Percentiles rank a stretch among this genome's conserved stretches.
phyloP scores from a whole-genome alignment of 2,888 invertebrate species.

The Dolichomitus sp. region DNA sequence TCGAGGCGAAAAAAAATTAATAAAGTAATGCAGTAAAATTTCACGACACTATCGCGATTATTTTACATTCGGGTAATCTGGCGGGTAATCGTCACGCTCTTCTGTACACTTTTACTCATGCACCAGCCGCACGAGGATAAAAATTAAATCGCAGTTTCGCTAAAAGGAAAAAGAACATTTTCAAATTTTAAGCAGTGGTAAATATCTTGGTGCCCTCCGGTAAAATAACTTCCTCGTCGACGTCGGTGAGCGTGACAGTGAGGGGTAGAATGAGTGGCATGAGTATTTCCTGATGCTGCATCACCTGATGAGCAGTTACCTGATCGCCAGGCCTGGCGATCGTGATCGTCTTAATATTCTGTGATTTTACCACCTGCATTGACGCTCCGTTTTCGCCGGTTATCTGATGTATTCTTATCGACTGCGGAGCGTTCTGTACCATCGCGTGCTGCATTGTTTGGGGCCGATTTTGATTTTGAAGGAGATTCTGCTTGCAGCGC shows the following conservation, averaged over 20 bases:
- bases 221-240: constrained; percentile 83
- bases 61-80: not conserved
- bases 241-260: constrained; percentile 83
- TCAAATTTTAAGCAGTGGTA: constrained; percentile 78
- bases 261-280: constrained; percentile 84
- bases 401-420: constrained; percentile 60
- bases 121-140: constrained; percentile 6
- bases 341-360: constrained; percentile 83
- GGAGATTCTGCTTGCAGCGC: constrained; percentile 82
- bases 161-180: constrained; percentile 13
- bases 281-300: constrained; percentile 83
- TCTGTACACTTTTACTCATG: constrained; percentile 45
- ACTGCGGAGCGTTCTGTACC: constrained; percentile 41
- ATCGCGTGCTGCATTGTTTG: constrained; percentile 10
- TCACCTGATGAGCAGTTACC: constrained; percentile 77
- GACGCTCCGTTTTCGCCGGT: constrained; percentile 62
- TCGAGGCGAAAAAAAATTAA: not conserved
- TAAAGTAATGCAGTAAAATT: constrained; percentile 1
- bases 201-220: constrained; percentile 85
- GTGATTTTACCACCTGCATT: constrained; percentile 80
- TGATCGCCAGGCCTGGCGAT: constrained; percentile 80
- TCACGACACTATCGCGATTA: constrained; percentile 5
- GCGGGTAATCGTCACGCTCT: not conserved
- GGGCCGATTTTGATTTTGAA: constrained; percentile 73
- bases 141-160: constrained; percentile 5